These are phyloP conservation scores for Lophius americanus DNA, from an alignment of 2,797 vertebrate species.

Conservation along the genomic window DNA sequence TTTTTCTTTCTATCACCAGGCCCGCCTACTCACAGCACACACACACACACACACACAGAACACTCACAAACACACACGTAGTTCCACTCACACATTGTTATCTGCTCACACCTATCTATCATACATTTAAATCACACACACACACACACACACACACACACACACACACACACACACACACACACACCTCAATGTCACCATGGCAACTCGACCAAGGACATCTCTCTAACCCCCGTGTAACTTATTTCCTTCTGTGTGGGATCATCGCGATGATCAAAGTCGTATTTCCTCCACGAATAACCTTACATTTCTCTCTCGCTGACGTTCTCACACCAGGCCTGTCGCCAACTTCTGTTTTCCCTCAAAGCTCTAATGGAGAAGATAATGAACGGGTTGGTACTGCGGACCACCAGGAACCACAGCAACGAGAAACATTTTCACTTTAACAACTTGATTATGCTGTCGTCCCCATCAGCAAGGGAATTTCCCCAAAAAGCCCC, in stretches of 20 bases:
- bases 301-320: conserved; percentile 10
- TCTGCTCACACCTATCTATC: conserved; percentile 20
- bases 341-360: too few relatives aligned
- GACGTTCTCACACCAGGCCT: too few relatives aligned
- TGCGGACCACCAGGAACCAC: conserved; percentile 9
- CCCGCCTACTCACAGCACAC: background rate
- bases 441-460: too few relatives aligned
- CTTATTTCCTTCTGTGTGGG: conserved; percentile 58
- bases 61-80: background rate
- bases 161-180: conserved; percentile 3
- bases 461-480: too few relatives aligned
- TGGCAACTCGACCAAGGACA: conserved; percentile 68
- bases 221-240: conserved; percentile 51
- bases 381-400: conserved; percentile 37
- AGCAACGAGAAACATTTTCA: background rate
- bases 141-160: conserved; percentile 20
- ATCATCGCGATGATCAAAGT: conserved; percentile 67
- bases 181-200: conserved; percentile 53
- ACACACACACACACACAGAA: conserved; percentile 9
- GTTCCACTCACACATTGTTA: conserved; percentile 23
- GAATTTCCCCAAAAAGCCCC: too few relatives aligned
- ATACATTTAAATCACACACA: conserved; percentile 16
- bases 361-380: too few relatives aligned
- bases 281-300: conserved; percentile 59
- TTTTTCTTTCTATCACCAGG: conserved; percentile 5